Base-by-base conservation (phyloP, 2,888 invertebrate genomes). In the Ectobius pallidus region DNA sequence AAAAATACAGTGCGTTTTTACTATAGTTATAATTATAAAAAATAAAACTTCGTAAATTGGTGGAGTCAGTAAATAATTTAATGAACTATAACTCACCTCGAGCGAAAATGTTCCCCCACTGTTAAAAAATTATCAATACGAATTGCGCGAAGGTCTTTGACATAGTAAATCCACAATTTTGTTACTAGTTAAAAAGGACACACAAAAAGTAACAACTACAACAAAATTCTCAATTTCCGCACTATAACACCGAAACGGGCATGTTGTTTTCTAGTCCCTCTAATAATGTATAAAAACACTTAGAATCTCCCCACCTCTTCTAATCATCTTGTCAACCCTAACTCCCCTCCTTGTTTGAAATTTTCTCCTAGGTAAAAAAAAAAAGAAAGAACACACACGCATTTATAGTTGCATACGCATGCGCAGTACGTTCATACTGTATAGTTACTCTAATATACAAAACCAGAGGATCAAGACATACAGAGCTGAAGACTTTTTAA, bases 401-500 rank as follows among this genome's bases (percentile, higher is more conserved):
- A 34, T 58, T n/a, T 58, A n/a, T 58, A 58, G 58, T 58, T 58
- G 14, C 6, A 30, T 14, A 58, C 75, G 75, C 77, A 73, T 75
- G 73, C 74, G 75, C 76, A 75, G 18, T 2, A 63, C 16, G 32
- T 61, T 61, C n/a, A 22, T n/a, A n/a, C n/a, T n/a, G n/a, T 42
- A 25, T 42, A 30, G 46, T 65, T 18, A 65, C 44, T 65, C 30
- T 30, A 27, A 44, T 65, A 44, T 65, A 22, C 42, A 65, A 44
- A 63, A 30, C 44, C 46, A 27, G 46, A 46, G 46, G 65, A 44
- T 46, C 58, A 58, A 58, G 58, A 58, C 58, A 58, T 30, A 58
- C 76, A 77, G 76, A 75, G 75, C 78, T 78, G 78, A 77, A 78
- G 78, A 78, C 67, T 73, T 73, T 71, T 70, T 73, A 73, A 73